These are phyloP conservation scores for Acanthurus leucopareius DNA, from an alignment of 2,797 vertebrate genomes.

Conservation along the genomic window DNA sequence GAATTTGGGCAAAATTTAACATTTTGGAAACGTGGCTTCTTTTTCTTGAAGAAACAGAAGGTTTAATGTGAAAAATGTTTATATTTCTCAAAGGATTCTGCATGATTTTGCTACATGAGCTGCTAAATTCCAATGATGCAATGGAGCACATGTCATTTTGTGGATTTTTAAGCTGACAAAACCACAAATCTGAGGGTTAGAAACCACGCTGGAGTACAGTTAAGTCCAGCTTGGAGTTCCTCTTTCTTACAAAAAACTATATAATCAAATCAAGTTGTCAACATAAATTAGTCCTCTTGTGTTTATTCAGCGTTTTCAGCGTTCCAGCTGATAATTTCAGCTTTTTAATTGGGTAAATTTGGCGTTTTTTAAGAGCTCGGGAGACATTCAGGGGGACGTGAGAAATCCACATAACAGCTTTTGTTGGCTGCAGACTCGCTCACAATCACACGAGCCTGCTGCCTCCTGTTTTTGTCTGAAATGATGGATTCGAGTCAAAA, in stretches of 20 bases:
- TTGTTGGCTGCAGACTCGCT: not conserved
- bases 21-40: not conserved
- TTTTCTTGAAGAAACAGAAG: not conserved
- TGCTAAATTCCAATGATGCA: not conserved
- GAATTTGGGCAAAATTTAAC: not conserved
- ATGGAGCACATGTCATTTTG: not conserved
- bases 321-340: not conserved
- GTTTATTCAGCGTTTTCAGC: not conserved
- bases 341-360: not conserved
- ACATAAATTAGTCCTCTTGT: not conserved
- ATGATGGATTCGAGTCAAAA: slow-evolving; percentile 2
- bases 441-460: not conserved
- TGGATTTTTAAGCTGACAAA: not conserved
- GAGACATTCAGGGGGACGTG: not conserved
- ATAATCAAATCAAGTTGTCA: not conserved
- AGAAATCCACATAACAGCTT: not conserved
- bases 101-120: not conserved
- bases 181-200: not conserved
- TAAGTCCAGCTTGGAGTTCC: not conserved
- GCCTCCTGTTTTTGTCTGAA: slow-evolving; percentile 8
- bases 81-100: not conserved
- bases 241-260: not conserved
- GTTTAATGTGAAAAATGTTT: not conserved
- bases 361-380: not conserved
- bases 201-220: not conserved